Evolutionary conservation across 1,140 invertebrate genomes (phyloP).

Genomic region (Cataglyphis hispanica): DNA sequence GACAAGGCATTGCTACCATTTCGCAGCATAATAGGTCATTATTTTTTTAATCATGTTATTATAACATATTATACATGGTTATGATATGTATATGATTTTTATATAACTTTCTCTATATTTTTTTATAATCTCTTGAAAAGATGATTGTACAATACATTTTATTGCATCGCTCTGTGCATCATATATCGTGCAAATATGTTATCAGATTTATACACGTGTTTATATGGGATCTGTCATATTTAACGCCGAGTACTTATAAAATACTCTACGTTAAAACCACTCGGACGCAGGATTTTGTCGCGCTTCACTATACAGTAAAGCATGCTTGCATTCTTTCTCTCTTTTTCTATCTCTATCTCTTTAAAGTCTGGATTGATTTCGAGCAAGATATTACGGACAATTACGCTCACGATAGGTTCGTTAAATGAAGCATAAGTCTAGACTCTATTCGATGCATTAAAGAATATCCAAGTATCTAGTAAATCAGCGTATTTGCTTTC

Average conservation of each 20-base stretch:
- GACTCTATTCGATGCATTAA: constrained; percentile 29
- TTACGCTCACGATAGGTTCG: constrained; percentile 47
- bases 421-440: constrained; percentile 59
- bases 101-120: neutral
- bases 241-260: neutral
- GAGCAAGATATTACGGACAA: constrained; percentile 43
- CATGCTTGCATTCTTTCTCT: neutral
- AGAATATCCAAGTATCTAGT: constrained; percentile 11
- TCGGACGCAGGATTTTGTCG: constrained; percentile 5
- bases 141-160: neutral
- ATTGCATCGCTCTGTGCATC: neutral
- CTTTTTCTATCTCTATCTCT: too few species aligned
- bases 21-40: constrained; percentile 68
- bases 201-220: neutral
- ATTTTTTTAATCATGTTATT: neutral
- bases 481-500: neutral
- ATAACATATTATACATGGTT: neutral
- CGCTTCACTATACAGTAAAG: neutral
- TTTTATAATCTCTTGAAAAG: neutral
- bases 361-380: constrained; percentile 16
- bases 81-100: neutral
- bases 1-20: neutral
- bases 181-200: neutral
- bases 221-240: neutral
- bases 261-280: neutral